phyloP scores from a whole-genome alignment of 2,888 invertebrate species.

The Brachycybe producta region DNA sequence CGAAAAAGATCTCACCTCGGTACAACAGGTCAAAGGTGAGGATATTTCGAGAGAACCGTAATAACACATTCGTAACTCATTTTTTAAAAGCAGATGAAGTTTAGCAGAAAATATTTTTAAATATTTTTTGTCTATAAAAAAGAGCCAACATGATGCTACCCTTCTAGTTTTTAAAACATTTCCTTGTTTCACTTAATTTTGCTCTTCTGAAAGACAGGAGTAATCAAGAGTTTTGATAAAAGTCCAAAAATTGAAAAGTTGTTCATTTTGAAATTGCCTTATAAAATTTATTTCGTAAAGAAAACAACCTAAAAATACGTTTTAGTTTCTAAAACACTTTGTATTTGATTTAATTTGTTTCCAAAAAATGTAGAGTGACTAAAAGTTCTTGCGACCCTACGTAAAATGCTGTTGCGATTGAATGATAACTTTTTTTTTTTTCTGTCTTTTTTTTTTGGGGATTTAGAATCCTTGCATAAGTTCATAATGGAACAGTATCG shows the following conservation, averaged over 20 bases:
- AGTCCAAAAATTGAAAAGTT: too few relatives aligned
- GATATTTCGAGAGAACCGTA: background rate
- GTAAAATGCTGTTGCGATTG: background rate
- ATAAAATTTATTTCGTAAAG: too few relatives aligned
- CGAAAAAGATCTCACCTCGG: conserved; percentile 86
- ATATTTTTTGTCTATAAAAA: too few relatives aligned
- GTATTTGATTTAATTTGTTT: background rate
- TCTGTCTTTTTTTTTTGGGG: conserved; percentile 24
- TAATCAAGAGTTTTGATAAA: too few relatives aligned
- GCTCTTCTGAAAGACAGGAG: background rate
- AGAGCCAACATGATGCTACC: too few relatives aligned
- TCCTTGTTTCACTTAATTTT: background rate
- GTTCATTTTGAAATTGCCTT: background rate
- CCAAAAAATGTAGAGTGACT: background rate
- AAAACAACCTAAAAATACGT: too few relatives aligned
- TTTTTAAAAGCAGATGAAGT: too few relatives aligned
- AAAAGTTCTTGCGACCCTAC: background rate
- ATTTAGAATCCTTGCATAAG: conserved; percentile 95
- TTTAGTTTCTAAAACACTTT: background rate
- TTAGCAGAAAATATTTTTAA: background rate
- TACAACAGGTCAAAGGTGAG: conserved; percentile 87
- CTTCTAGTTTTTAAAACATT: background rate
- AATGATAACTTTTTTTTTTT: background rate
- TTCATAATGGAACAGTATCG: conserved; percentile 89
- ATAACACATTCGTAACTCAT: too few relatives aligned